Base-by-base conservation (phyloP, 2,113 vertebrate genomes). In the Saccopteryx leptura region DNA sequence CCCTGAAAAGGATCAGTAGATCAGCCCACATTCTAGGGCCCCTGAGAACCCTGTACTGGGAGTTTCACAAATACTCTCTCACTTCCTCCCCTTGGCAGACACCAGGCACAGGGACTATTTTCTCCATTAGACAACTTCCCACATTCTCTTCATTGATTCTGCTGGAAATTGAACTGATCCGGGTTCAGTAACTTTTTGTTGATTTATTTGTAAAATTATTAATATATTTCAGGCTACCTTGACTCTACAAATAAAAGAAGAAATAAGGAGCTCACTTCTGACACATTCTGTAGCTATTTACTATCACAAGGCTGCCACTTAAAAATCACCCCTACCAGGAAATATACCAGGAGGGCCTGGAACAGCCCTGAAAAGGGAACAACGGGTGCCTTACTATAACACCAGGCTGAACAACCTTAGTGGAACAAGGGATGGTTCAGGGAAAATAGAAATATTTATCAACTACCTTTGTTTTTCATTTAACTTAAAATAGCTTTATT, bases 401-500 rank as follows among this genome's bases (percentile, higher is more conserved):
- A 31, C 39, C 54, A 26, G 33, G 56, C 17, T 21, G 11, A 26
- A 3, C 17, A 19, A 14, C 24, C 46, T 88, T 80, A 78, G 56
- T 31, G 85, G 7, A 26, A 50, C 21, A 76, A 84, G 60, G 7
- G 48, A 39, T 21, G 26, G 69, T 71, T 84, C 17, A 39, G 17
- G 50, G 60, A 85, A 91, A 96, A 58, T 74, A 52, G 81, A 93
- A 68, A 66, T 71, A 5, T 74, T 61, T 65, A 9, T 74, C 46
- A 21, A 69, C 31, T 24, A 1, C 0, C 1, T 33, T 82, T 93
- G 39, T 86, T 83, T 65, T 6, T 10, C 4, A 66, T 56, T 90
- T 93, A 68, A 86, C 4, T 78, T 71, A 85, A 71, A 92, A 76
- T 79, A 24, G 28, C 15, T 82, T 78, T 85, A 65, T 24, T 86